phyloP scores from a whole-genome alignment of 2,888 invertebrate species.

The Melanostoma scalare region DNA sequence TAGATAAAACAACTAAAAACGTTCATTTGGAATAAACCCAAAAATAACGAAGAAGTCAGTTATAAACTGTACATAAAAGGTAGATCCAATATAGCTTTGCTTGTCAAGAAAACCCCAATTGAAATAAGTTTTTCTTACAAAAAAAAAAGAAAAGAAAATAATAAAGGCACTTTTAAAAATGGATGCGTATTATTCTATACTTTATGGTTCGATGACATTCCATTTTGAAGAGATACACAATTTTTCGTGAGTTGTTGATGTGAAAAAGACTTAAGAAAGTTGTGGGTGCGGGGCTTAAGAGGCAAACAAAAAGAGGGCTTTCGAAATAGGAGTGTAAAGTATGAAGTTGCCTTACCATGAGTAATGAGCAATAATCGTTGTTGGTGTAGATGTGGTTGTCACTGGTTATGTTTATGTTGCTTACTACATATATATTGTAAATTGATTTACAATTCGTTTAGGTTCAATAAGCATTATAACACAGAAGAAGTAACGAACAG shows the following conservation, averaged over 20 bases:
- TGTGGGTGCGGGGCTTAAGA: constrained; percentile 36
- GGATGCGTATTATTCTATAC: constrained; percentile 72
- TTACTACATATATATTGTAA: constrained; percentile 44
- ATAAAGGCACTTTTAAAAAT: constrained; percentile 62
- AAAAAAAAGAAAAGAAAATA: constrained; percentile 32
- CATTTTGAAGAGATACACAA: constrained; percentile 73
- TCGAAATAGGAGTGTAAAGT: constrained; percentile 68
- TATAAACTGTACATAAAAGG: constrained; percentile 38
- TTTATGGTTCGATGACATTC: constrained; percentile 80
- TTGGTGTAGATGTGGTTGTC: constrained; percentile 30
- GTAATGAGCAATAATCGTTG: constrained; percentile 64
- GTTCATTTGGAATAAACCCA: constrained; percentile 54
- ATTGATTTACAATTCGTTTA: constrained; percentile 61
- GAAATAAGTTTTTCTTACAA: constrained; percentile 58
- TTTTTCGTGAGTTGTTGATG: constrained; percentile 61
- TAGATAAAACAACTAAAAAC: constrained; percentile 71
- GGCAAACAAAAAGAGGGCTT: constrained; percentile 23
- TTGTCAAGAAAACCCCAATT: constrained; percentile 64
- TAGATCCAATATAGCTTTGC: constrained; percentile 49
- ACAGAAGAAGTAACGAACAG: not conserved
- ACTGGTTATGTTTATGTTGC: constrained; percentile 49
- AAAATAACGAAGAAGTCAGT: constrained; percentile 56
- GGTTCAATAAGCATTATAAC: constrained; percentile 62
- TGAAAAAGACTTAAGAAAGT: constrained; percentile 46
- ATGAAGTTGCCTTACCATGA: constrained; percentile 67